Conservation (phyloP, 2,113 vertebrate species). For the Bufo gargarizans region DNA sequence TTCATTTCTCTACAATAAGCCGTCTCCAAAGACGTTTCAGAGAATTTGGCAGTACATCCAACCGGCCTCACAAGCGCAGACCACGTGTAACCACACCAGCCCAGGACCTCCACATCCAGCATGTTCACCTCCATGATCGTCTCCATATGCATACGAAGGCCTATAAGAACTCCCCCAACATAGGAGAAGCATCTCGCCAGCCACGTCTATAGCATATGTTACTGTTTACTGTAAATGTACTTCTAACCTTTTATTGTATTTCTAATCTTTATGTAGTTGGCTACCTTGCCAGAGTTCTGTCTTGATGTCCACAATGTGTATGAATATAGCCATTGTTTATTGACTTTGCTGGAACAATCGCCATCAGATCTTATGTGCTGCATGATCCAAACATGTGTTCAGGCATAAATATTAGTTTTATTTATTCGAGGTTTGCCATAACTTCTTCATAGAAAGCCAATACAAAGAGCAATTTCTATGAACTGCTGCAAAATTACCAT, state of each 20-base stretch:
- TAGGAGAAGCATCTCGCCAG: not conserved
- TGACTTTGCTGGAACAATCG: not conserved
- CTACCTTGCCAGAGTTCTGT: conserved; percentile 61
- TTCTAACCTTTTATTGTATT: conserved; percentile 21
- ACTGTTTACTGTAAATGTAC: conserved; percentile 19
- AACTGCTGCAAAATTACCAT: not conserved
- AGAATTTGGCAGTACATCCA: no score
- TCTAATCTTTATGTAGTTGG: conserved; percentile 20
- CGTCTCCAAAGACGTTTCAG: no score
- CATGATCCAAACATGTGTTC: conserved; percentile 34
- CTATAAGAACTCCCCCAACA: not conserved
- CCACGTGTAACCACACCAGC: no score
- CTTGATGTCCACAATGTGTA: not conserved
- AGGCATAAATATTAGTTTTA: conserved; percentile 33
- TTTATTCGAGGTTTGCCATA: conserved; percentile 43
- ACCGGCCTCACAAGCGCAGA: no score
- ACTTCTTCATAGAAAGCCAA: not conserved
- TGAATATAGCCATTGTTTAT: conserved; percentile 27
- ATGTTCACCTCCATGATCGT: no score
- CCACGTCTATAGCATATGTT: conserved; percentile 27
- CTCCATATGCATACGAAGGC: not conserved
- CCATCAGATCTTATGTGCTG: conserved; percentile 8
- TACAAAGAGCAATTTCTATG: not conserved
- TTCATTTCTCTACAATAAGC: no score
- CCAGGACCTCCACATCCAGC: no score